Base-by-base conservation (phyloP, 92 coral and sea anemone species). In the Bergia puertoricense region DNA sequence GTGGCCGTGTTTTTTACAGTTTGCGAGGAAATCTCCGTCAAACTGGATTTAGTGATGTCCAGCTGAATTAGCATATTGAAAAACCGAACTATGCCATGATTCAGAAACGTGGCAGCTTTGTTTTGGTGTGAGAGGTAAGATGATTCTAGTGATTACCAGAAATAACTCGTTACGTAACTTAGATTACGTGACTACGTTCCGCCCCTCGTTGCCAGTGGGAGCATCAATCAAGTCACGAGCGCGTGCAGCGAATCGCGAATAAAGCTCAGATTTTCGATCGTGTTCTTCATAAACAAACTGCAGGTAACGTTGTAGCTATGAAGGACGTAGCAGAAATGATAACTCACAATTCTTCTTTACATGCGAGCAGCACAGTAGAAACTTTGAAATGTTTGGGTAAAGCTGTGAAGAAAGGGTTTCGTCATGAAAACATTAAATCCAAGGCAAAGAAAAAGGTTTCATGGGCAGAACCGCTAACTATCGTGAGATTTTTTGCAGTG, bases 401-500 rank as follows among this genome's bases (percentile, higher is more conserved):
- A 48, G 15, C 46, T 0, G 4, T 84, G 79, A 84, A 71, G 68
- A 84, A 48, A 48, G 77, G 87, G 8, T 46, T 45, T 72, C 65
- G 56, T 13, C 79, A 30, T 46, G 46, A 84, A 0, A 71, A 84
- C 20, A 71, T 30, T 46, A 69, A 84, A 15, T 30, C 79, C 9
- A 71, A 84, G 40, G 45, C 42, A 13, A 45, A 46, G 79, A 84
- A 71, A 39, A 30, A 71, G 1, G 42, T 84, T 71, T 46, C 78
- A 42, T 84, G 87, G 87, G 87, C 87, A 44, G 79, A 84, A n/a
- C 87, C 87, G 13, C 67, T 84, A 6, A 36, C 87, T 37, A 30
- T 43, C 79, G 87, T 84, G 36, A 84, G 74, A 48, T 84, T 48
- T 71, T 84, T 84, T 46, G 6, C 78, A 36, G 43, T 30, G 0